Evolutionary conservation across 2,113 vertebrate genomes (phyloP).

Genomic region (Ardeotis arabs): DNA sequence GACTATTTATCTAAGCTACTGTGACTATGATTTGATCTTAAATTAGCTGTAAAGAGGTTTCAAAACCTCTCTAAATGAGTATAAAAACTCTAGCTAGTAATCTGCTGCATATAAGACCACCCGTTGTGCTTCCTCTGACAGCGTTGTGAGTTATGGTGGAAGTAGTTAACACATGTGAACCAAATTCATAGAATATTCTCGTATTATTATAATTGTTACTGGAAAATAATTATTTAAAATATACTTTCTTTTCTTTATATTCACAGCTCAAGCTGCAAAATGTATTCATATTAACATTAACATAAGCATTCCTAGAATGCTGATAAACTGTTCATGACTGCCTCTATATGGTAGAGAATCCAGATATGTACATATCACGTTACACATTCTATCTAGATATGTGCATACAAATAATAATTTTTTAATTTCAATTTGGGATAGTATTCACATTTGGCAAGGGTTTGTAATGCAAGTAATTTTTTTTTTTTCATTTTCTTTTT

Average conservation of each 20-base stretch:
- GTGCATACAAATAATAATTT: neutral
- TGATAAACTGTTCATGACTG: neutral
- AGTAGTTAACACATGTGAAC: neutral
- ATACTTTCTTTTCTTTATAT: neutral
- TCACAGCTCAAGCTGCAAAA: neutral
- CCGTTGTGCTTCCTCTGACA: neutral
- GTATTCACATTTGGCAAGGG: neutral
- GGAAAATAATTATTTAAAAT: neutral
- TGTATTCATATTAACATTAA: neutral
- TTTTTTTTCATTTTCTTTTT: neutral
- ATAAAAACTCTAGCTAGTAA: neutral
- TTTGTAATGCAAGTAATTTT: neutral
- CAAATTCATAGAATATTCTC: neutral
- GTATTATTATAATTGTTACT: neutral
- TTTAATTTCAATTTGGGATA: neutral
- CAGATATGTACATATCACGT: neutral
- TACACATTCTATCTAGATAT: neutral
- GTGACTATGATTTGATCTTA: neutral
- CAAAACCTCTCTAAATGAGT: neutral
- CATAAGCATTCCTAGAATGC: neutral
- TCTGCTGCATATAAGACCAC: neutral
- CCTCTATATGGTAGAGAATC: neutral
- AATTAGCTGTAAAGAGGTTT: neutral
- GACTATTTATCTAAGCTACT: neutral
- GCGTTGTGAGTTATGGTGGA: neutral